phyloP scores from a whole-genome alignment of 2,888 invertebrate species.

The Cryptocephalus primarius region DNA sequence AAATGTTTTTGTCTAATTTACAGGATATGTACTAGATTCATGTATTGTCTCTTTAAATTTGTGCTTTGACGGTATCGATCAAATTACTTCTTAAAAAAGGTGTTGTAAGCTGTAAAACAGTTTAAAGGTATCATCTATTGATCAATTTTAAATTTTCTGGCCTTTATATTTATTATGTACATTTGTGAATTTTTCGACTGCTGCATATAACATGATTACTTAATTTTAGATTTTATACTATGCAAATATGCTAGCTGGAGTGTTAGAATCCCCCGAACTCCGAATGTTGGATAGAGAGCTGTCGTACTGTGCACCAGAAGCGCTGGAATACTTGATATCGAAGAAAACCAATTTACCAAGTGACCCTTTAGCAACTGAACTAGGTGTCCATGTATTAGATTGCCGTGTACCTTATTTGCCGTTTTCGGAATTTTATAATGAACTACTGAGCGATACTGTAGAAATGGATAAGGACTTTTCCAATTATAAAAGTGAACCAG shows the following conservation, averaged over 20 bases:
- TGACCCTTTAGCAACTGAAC: slow-evolving; percentile 60
- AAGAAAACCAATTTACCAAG: slow-evolving; percentile 39
- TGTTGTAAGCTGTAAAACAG: no score
- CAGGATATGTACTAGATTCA: no score
- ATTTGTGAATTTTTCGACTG: no score
- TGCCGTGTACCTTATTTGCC: slow-evolving; percentile 74
- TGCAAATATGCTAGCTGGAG: slow-evolving; percentile 79
- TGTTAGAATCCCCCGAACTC: slow-evolving; percentile 54
- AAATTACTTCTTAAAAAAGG: no score
- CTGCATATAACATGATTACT: no score
- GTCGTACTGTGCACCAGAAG: slow-evolving; percentile 8
- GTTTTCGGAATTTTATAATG: slow-evolving; percentile 89
- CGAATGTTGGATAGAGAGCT: slow-evolving; percentile 46
- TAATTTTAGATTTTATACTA: slow-evolving; percentile 63
- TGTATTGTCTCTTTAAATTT: no score
- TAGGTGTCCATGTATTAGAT: slow-evolving; percentile 67
- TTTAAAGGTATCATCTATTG: no score
- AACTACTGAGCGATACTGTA: slow-evolving; percentile 81
- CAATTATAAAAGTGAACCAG: slow-evolving; percentile 65
- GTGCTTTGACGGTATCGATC: no score
- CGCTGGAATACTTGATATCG: slow-evolving; percentile 21
- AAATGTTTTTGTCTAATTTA: no score
- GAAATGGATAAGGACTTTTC: slow-evolving; percentile 93
- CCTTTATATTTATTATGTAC: no score
- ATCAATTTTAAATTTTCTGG: no score